Evolutionary conservation across 2,113 vertebrate species (phyloP).

Genomic region (Chloroceryle aenea): DNA sequence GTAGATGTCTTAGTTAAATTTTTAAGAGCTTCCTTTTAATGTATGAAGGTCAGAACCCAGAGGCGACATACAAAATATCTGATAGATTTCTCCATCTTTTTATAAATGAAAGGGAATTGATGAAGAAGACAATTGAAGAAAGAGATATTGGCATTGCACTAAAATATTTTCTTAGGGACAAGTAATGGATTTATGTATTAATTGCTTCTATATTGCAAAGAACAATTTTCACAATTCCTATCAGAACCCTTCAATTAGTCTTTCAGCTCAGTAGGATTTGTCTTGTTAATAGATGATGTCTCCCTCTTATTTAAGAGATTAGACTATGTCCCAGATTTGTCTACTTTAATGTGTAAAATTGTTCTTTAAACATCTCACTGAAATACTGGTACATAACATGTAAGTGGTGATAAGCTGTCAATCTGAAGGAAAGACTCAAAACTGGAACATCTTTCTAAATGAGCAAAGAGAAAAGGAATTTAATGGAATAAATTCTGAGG

Average conservation of each 20-base stretch:
- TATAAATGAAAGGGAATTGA: not conserved
- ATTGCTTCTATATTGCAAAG: not conserved
- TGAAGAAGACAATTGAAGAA: not conserved
- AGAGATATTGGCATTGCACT: not conserved
- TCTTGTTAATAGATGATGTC: not conserved
- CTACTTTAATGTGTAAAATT: not conserved
- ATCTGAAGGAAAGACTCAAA: not conserved
- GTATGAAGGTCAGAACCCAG: not conserved
- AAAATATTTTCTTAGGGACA: not conserved
- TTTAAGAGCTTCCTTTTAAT: constrained; percentile 4
- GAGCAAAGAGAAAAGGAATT: not conserved
- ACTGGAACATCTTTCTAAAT: not conserved
- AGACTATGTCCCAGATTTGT: not conserved
- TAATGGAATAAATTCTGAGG: not conserved
- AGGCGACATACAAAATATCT: not conserved
- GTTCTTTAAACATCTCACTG: not conserved
- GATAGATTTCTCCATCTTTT: not conserved
- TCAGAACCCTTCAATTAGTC: not conserved
- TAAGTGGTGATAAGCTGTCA: not conserved
- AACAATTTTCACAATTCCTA: not conserved
- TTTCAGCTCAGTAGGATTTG: not conserved
- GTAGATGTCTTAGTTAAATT: not conserved
- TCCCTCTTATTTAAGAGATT: not conserved
- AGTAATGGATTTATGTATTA: not conserved
- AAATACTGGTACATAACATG: not conserved